Evolutionary conservation across 2,888 invertebrate species (phyloP), one percentile per base, ranked within the genome.

Genomic region (Hydroisotoma schaefferi): DNA sequence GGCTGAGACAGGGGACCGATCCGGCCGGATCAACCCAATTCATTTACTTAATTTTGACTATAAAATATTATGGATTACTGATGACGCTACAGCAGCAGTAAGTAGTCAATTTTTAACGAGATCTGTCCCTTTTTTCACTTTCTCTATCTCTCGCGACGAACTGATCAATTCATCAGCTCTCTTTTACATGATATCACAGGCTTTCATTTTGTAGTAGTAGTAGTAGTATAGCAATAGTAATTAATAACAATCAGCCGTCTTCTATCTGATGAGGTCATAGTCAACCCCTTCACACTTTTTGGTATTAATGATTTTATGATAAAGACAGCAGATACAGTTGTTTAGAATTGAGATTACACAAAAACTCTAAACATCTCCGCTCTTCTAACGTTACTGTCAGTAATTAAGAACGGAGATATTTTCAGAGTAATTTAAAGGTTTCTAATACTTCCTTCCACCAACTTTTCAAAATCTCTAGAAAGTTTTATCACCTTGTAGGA

Each of bases 141-240:
- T 52, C 58, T 46, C 37, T 46, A 37, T 58, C 52, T n/a, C n/a
- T n/a, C n/a, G n/a, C n/a, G n/a, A n/a, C n/a, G n/a, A 58, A 58
- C 58, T 58, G 58, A 58, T 58, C 52, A 58, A 44, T 58, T 58
- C 25, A 53, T 56, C 61, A 68, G 68, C 68, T 68, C 68, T 68
- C 65, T 68, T 68, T 68, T 65, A 68, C 68, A 68, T 59, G 65
- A 68, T 63, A 53, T 68, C 68, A 68, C 65, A 63, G 63, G 61
- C 65, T 68, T 59, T 55, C 60, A 65, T 65, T n/a, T n/a, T 53
- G 51, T 15, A 46, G 46, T 46, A 40, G 20, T 40, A 10, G 20
- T 10, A 4, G 5, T 40, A 40, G 20, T 40, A 40, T 20, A 40
- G 20, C 40, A 40, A 40, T 40, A 20, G 20, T 20, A 40, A 40